Conservation (phyloP, 2,113 vertebrate species). For the Burhinus bistriatus region DNA sequence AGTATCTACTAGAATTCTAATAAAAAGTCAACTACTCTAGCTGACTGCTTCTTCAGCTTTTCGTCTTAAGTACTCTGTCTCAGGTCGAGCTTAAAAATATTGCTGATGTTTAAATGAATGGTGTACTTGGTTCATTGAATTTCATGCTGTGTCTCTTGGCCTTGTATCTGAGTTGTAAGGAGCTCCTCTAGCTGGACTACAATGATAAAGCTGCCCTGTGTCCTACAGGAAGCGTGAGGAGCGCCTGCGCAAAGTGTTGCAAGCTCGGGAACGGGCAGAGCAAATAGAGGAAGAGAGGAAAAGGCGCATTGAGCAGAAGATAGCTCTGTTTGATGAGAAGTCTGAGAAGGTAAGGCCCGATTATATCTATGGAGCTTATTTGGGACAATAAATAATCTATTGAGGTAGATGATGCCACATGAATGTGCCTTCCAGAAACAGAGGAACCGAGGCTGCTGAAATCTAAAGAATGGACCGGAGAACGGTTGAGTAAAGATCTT, state of each 20-base stretch:
- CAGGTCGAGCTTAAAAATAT: not conserved
- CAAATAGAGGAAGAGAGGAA: constrained; percentile 88
- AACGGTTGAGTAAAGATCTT: not conserved
- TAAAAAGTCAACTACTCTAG: not conserved
- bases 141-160: not conserved
- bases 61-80: not conserved
- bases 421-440: not conserved
- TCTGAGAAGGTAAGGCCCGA: constrained; percentile 81
- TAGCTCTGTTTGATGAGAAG: constrained; percentile 88
- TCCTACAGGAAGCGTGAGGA: constrained; percentile 86
- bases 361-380: not conserved
- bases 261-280: constrained; percentile 87
- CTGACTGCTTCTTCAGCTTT: not conserved
- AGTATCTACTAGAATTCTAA: not conserved
- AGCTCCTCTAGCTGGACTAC: not conserved
- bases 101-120: not conserved
- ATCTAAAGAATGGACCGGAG: not conserved
- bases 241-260: constrained; percentile 83
- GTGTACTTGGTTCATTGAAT: not conserved
- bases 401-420: not conserved
- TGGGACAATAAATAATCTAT: not conserved
- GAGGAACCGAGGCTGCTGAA: not conserved
- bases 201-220: not conserved
- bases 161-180: not conserved
- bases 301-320: constrained; percentile 88